Percentiles rank a stretch among this genome's conserved stretches.
These are phyloP conservation scores for Atherinomorus stipes DNA, from an alignment of 2,113 vertebrate genomes.

Conservation along the genomic window DNA sequence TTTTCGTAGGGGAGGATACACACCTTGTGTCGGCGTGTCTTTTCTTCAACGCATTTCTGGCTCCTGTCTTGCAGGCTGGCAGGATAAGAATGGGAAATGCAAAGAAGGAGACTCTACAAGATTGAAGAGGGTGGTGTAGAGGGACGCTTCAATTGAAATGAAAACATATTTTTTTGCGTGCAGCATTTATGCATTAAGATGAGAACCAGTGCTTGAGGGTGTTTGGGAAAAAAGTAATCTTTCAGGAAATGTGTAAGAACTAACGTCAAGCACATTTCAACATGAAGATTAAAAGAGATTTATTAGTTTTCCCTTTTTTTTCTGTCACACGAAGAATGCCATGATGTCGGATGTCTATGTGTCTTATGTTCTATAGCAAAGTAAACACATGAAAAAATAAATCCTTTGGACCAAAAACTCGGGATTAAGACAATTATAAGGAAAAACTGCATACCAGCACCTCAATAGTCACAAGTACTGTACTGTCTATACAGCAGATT, in stretches of 20 bases:
- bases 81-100: conserved; percentile 57
- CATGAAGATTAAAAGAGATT: conserved; percentile 15
- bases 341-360: neutral
- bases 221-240: conserved; percentile 18
- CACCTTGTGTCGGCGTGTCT: conserved; percentile 57
- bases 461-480: too few relatives aligned
- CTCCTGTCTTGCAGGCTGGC: conserved; percentile 44
- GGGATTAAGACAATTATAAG: neutral
- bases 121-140: conserved; percentile 51
- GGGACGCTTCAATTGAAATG: conserved; percentile 36
- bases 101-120: conserved; percentile 32
- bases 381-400: neutral
- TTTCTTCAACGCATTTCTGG: conserved; percentile 47
- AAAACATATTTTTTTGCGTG: conserved; percentile 58
- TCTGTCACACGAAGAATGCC: neutral
- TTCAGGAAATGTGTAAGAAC: conserved; percentile 13
- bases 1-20: conserved; percentile 9
- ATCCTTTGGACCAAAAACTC: neutral
- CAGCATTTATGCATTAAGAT: conserved; percentile 50
- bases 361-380: neutral
- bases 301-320: conserved; percentile 2
- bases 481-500: neutral
- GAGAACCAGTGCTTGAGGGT: conserved; percentile 31
- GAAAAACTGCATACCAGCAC: too few relatives aligned
- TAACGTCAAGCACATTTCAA: conserved; percentile 8